Evolutionary conservation across 92 coral and sea anemone species (phyloP).

Genomic region (Zoanthus gigantus): DNA sequence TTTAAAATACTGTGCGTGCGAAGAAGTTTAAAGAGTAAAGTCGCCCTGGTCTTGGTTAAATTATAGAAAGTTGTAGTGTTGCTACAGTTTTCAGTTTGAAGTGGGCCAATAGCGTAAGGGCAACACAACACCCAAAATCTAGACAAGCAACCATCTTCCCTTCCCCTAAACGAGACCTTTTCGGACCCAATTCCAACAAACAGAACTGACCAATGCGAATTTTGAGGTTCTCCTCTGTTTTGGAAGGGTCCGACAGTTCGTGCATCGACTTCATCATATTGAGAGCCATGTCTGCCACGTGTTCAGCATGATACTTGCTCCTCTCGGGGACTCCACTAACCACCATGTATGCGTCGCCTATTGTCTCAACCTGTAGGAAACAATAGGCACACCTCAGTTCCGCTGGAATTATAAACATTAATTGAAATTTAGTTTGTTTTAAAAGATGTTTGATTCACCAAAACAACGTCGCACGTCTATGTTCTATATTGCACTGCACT

Average conservation of each 20-base stretch:
- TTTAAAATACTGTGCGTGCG: too few relatives aligned
- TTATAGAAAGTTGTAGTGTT: too few relatives aligned
- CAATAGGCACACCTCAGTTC: neutral
- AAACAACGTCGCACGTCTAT: too few relatives aligned
- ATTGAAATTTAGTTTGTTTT: too few relatives aligned
- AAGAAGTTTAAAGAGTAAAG: too few relatives aligned
- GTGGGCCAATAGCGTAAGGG: too few relatives aligned
- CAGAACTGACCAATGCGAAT: constrained; percentile 72
- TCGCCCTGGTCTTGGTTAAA: too few relatives aligned
- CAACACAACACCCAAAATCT: too few relatives aligned
- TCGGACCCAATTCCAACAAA: neutral
- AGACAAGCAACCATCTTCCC: neutral
- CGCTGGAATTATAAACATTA: too few relatives aligned
- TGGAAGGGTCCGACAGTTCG: constrained; percentile 71
- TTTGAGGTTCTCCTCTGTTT: constrained; percentile 61
- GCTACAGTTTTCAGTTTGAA: too few relatives aligned
- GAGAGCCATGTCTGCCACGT: constrained; percentile 89
- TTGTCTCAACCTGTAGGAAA: constrained; percentile 80
- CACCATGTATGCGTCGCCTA: constrained; percentile 96
- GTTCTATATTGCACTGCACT: too few relatives aligned
- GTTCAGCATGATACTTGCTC: constrained; percentile 87
- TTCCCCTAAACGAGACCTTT: neutral
- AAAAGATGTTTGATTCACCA: too few relatives aligned
- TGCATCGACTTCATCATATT: constrained; percentile 82
- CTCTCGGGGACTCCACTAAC: constrained; percentile 94